Evolutionary conservation across 2,797 vertebrate species (phyloP).

Genomic region (Onychomys arenicola): DNA sequence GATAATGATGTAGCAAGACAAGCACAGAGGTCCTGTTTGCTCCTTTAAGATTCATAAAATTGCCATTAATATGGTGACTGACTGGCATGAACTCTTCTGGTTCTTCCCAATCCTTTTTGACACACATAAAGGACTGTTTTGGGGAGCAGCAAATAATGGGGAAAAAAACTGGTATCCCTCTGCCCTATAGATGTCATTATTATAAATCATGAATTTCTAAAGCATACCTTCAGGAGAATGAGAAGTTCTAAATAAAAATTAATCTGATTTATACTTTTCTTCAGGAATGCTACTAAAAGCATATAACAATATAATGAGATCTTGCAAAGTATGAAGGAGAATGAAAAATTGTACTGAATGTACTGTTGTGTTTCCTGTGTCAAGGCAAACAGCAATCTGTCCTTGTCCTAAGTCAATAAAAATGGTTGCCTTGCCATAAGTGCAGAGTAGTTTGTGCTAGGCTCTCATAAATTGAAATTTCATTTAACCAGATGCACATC

Average conservation of each 20-base stretch:
- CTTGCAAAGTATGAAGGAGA: not conserved
- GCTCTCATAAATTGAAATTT: slow-evolving; percentile 26
- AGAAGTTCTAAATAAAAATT: not conserved
- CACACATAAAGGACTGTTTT: not conserved
- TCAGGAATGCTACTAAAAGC: not conserved
- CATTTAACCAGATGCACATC: slow-evolving; percentile 1
- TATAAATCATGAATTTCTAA: slow-evolving; percentile 10
- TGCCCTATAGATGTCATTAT: not conserved
- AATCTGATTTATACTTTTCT: not conserved
- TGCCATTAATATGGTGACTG: not conserved
- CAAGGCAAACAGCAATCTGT: slow-evolving; percentile 19
- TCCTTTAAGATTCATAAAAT: not conserved
- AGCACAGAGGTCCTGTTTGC: not conserved
- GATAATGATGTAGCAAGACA: not conserved
- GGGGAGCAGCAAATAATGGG: not conserved
- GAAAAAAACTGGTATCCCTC: not conserved
- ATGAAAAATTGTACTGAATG: not conserved
- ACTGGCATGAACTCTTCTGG: not conserved
- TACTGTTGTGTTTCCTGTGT: not conserved
- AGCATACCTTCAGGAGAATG: not conserved
- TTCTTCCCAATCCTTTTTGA: not conserved
- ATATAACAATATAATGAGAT: not conserved
- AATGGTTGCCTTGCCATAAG: not conserved
- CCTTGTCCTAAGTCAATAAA: slow-evolving; percentile 35
- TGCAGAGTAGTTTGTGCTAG: not conserved